A percentile compares a stretch with the other conserved stretches of the same genome.
phyloP scores from a whole-genome alignment of 35 echinoderm and acorn worm genomes.

The Lytechinus variegatus region DNA sequence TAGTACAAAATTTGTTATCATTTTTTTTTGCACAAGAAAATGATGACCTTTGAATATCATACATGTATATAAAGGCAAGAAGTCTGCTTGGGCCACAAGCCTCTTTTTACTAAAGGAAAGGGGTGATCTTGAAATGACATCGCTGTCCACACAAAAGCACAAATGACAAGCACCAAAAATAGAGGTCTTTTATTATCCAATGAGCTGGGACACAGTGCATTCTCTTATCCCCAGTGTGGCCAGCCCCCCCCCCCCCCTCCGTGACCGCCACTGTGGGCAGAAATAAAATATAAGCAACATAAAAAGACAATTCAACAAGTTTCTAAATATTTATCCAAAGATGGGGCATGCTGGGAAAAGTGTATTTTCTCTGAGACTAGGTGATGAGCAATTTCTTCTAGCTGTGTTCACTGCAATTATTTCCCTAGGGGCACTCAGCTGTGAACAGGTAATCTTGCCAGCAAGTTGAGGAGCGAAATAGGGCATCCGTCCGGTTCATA shows the following conservation, averaged over 20 bases:
- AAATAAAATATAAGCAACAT: not conserved
- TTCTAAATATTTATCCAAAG: not conserved
- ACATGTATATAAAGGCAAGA: not conserved
- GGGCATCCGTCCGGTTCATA: not conserved
- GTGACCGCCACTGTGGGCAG: too few species aligned
- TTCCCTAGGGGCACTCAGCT: not conserved
- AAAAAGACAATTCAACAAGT: not conserved
- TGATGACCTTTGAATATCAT: too few species aligned
- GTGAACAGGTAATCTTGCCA: not conserved
- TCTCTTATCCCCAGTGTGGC: too few species aligned
- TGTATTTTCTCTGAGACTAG: not conserved
- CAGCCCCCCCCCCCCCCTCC: too few species aligned
- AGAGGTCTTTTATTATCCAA: too few species aligned
- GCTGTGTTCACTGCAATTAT: not conserved
- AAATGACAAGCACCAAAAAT: too few species aligned
- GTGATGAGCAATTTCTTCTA: not conserved
- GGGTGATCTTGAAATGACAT: too few species aligned
- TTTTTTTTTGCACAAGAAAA: too few species aligned
- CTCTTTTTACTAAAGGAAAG: too few species aligned
- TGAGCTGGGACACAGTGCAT: too few species aligned
- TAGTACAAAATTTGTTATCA: too few species aligned
- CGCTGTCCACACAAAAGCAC: too few species aligned
- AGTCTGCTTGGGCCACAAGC: not conserved
- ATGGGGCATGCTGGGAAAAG: not conserved
- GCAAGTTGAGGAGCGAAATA: not conserved